These are phyloP conservation scores for Phalacrocorax carbo DNA, from an alignment of 2,113 vertebrate species.

Conservation along the genomic window DNA sequence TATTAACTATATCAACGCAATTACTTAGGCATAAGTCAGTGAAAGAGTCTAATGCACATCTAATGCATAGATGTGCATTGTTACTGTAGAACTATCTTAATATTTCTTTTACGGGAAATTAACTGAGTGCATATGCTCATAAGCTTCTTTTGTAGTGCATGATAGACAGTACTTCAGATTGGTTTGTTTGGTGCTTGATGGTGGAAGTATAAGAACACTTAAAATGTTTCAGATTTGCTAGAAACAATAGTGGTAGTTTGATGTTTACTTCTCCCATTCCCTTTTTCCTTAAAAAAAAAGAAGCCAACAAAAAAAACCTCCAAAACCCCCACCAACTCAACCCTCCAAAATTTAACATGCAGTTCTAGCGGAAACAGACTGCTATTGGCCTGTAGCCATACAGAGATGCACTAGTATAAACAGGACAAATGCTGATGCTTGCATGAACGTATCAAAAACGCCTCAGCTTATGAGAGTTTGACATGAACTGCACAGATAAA, in stretches of 20 bases:
- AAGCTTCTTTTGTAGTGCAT: background rate
- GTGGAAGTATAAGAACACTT: background rate
- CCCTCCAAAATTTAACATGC: background rate
- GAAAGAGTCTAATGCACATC: background rate
- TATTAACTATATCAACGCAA: background rate
- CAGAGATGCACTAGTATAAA: background rate
- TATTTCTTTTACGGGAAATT: background rate
- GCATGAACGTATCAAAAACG: background rate
- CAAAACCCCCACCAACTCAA: background rate
- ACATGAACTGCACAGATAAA: background rate
- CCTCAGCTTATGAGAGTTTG: background rate
- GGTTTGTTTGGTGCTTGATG: background rate
- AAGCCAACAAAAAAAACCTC: background rate
- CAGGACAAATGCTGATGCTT: background rate
- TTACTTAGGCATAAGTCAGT: background rate
- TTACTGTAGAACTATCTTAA: background rate
- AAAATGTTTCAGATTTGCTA: background rate
- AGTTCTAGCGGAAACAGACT: background rate
- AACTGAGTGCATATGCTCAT: background rate
- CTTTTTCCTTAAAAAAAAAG: background rate
- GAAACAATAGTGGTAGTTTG: background rate
- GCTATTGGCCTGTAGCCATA: too few species aligned
- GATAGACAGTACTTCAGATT: background rate
- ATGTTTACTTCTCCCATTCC: background rate
- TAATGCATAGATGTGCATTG: background rate